Evolutionary conservation across 2,113 vertebrate genomes (phyloP).

Genomic region (Aplodontia rufa): DNA sequence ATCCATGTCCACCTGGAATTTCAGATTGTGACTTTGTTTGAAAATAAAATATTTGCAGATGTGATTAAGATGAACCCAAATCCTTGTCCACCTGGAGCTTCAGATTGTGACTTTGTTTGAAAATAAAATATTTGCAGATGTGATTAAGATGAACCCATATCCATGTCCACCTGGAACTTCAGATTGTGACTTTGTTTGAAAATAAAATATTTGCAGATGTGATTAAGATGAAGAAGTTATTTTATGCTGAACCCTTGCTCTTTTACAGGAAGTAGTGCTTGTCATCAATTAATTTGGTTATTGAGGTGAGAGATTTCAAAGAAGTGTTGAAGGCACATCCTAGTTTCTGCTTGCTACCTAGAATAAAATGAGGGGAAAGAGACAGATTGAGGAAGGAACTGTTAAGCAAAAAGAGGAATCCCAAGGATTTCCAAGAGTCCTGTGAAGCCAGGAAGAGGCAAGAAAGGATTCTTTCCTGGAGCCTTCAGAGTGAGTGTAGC

Average conservation of each 20-base stretch:
- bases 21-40: background rate
- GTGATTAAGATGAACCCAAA: too few relatives aligned
- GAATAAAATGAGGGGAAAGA: background rate
- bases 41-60: background rate
- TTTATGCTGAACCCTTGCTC: background rate
- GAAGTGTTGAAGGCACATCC: background rate
- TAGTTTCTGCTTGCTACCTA: background rate
- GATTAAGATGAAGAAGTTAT: background rate
- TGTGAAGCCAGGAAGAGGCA: background rate
- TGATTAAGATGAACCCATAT: too few relatives aligned
- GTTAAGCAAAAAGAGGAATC: accelerated
- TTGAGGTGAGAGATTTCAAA: background rate
- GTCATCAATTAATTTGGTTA: too few relatives aligned
- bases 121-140: background rate
- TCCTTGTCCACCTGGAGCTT: background rate
- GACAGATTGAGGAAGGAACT: background rate
- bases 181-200: background rate
- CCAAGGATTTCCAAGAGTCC: too few relatives aligned
- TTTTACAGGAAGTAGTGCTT: background rate
- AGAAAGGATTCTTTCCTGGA: background rate
- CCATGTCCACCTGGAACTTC: background rate
- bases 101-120: background rate
- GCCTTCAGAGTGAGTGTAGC: background rate
- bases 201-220: background rate
- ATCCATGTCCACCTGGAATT: background rate